Base-by-base conservation (phyloP, 2,888 invertebrate species). In the Heliconius erato region DNA sequence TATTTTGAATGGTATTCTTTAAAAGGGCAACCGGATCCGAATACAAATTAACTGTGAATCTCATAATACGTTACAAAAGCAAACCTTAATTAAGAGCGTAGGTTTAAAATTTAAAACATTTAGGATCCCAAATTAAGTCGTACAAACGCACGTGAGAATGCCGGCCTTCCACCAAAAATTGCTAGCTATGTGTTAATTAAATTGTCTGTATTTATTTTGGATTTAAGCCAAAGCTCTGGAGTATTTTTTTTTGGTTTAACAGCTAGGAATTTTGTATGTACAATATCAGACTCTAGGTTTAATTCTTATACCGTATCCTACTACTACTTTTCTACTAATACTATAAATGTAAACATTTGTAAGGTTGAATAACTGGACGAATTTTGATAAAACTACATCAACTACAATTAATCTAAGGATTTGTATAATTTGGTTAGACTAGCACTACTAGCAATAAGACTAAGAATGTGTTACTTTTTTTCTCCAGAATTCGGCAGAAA, bases 41-140 rank as follows among this genome's bases (percentile, higher is more conserved):
- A 63, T 32, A 76, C 35, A 76, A 35, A 76, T 63, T 0, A 63
- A 5, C n/a, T 63, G 32, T 63, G 35, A 35, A n/a, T 35, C 59
- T 63, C 76, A 26, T 76, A 54, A 54, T 54, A 76, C 35, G n/a
- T 72, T 35, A n/a, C 32, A 35, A 14, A 76, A 63, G 35, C n/a
- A 35, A 63, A 63, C 35, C 59, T 76, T 63, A 63, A 63, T 63
- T 16, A 76, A 14, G 32, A 23, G 2, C 14, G 59, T 59, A 63
- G n/a, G 7, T 63, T 63, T 35, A 35, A 67, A 35, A 63, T 76
- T n/a, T 35, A 54, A 76, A 35, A 63, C n/a, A 76, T 63, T 35
- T 59, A 76, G 76, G 76, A 63, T 35, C 16, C 35, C n/a, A 63
- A 76, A 76, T 59, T 59, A 76, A 35, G 59, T 32, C 74, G 35